Evolutionary conservation across 1,140 invertebrate genomes (phyloP), one percentile per base, ranked within the genome.

Genomic region (Apocrypta bakeri): DNA sequence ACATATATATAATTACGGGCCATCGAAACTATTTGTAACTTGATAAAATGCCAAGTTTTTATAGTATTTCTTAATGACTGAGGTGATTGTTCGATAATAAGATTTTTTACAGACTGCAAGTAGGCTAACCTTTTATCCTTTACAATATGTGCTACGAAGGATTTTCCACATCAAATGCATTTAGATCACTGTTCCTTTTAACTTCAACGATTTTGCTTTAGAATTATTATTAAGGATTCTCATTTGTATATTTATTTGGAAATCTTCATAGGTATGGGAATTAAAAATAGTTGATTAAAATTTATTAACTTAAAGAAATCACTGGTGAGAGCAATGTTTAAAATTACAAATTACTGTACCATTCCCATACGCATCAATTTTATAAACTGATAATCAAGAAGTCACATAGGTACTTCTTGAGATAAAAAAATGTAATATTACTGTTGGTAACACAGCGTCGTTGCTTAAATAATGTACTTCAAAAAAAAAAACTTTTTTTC

Each of bases 61-160:
- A 56, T 56, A 73, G 37, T 42, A 27, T 14, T 73, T 24, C 25
- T 73, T 25, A 73, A 73, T 69, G 63, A 25, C 64, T 79, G 69
- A 72, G 4, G 14, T 72, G 21, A 56, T 63, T 72, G 78, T 69
- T 79, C 48, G 68, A 72, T 79, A 79, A 72, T 61, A 21, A 72
- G 9, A 61, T 69, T 71, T n/a, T 56, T 61, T 79, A 21, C n/a
- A 37, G n/a, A 73, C 56, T 40, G 61, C 33, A 12, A 24, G 24
- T 64, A 64, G 24, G 74, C 11, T n/a, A 63, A 72, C 14, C n/a
- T 71, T 61, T 63, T 72, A 64, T 73, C 37, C 31, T 74, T 56
- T 56, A 33, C 21, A 48, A 48, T 56, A 6, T 21, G 21, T 56
- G 4, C 48, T 40, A 21, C n/a, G 63, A 72, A 12, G 24, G 56